phyloP scores from a whole-genome alignment of 2,888 invertebrate genomes.

The Leptinotarsa juncta region DNA sequence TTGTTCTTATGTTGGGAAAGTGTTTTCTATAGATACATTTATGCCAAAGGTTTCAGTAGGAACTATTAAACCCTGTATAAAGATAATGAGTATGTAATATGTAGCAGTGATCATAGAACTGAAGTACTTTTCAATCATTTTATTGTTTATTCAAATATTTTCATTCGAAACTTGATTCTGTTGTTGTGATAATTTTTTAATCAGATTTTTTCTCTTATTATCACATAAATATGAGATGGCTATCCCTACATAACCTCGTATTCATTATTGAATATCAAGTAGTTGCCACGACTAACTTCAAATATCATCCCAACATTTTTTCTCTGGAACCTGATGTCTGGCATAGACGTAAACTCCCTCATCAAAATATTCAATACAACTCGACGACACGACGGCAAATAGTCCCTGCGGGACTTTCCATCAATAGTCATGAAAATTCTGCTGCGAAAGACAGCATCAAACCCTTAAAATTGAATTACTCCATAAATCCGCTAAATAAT shows the following conservation, averaged over 20 bases:
- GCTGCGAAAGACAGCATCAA: conserved; percentile 39
- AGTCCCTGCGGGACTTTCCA: conserved; percentile 35
- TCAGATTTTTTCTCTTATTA: too few species aligned
- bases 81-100: too few species aligned
- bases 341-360: conserved; percentile 14
- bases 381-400: conserved; percentile 13
- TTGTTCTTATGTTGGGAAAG: too few species aligned
- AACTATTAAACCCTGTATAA: too few species aligned
- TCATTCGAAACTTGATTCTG: too few species aligned
- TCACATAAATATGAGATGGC: too few species aligned
- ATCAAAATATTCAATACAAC: conserved; percentile 20
- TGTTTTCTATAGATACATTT: too few species aligned
- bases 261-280: neutral
- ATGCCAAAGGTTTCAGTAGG: too few species aligned
- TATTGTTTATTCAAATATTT: too few species aligned
- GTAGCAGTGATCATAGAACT: too few species aligned
- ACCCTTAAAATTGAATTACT: conserved; percentile 42
- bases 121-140: too few species aligned
- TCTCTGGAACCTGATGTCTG: conserved; percentile 1
- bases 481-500: conserved; percentile 40
- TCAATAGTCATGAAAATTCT: conserved; percentile 38
- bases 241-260: neutral
- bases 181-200: too few species aligned
- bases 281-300: neutral
- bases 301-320: conserved; percentile 3